Percentiles rank a stretch among this genome's conserved stretches.
Evolutionary conservation across 2,797 vertebrate genomes (phyloP).

Genomic region (Gambusia yucatana): DNA sequence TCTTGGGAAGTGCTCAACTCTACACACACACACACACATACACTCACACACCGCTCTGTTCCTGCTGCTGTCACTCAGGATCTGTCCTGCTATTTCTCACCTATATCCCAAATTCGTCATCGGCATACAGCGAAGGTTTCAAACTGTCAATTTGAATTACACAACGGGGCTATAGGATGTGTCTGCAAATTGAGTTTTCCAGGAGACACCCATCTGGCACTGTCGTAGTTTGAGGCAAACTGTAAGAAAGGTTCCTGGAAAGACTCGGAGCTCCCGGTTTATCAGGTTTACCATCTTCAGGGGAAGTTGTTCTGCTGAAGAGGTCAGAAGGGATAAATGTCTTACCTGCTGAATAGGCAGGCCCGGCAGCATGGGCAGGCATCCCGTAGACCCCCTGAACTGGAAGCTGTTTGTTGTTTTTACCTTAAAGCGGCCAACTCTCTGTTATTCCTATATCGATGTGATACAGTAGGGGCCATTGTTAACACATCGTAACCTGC

Average conservation of each 20-base stretch:
- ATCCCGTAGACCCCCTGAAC: too few species aligned
- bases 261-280: not conserved
- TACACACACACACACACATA: slow-evolving; percentile 22
- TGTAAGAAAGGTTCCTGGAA: slow-evolving; percentile 19
- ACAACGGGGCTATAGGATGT: slow-evolving; percentile 51
- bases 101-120: slow-evolving; percentile 71
- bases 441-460: too few species aligned
- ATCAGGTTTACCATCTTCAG: not conserved
- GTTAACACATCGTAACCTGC: too few species aligned
- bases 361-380: too few species aligned
- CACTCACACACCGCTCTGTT: slow-evolving; percentile 35
- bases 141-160: slow-evolving; percentile 67
- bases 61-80: slow-evolving; percentile 17
- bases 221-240: slow-evolving; percentile 26
- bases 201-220: slow-evolving; percentile 46
- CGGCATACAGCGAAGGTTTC: slow-evolving; percentile 47
- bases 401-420: too few species aligned
- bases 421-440: too few species aligned
- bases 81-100: slow-evolving; percentile 72
- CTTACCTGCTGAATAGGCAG: not conserved
- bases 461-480: too few species aligned
- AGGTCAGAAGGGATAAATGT: not conserved
- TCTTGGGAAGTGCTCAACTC: slow-evolving; percentile 3
- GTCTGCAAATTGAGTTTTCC: slow-evolving; percentile 71
- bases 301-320: not conserved